phyloP scores from a whole-genome alignment of 2,888 invertebrate species.

The Candidula unifasciata region DNA sequence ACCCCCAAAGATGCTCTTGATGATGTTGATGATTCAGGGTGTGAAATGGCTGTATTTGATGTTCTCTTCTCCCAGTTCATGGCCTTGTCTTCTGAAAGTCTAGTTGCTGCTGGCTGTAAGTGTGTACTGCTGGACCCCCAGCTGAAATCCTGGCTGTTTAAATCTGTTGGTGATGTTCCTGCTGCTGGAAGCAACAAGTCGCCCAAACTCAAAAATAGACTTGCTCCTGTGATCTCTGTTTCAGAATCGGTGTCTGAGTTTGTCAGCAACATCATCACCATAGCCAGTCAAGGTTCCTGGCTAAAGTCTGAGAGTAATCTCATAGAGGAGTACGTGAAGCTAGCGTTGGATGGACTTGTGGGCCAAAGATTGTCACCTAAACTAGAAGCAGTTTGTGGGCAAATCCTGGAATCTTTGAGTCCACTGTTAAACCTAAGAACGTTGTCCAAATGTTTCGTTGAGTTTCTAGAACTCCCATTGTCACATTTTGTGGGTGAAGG shows the following conservation, averaged over 20 bases:
- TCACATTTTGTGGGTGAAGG: not conserved
- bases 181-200: not conserved
- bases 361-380: not conserved
- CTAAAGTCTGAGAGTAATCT: not conserved
- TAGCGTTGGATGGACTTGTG: not conserved
- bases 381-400: not conserved
- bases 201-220: not conserved
- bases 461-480: constrained; percentile 2
- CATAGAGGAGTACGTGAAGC: not conserved
- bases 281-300: not conserved
- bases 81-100: not conserved
- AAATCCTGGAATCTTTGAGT: not conserved
- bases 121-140: constrained; percentile 11
- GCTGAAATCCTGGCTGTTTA: constrained; percentile 20
- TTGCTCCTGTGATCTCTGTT: not conserved
- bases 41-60: not conserved
- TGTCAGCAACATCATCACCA: constrained; percentile 4
- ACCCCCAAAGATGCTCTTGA: not conserved
- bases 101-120: not conserved
- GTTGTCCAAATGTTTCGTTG: constrained; percentile 1
- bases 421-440: not conserved
- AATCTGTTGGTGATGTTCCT: too few species aligned
- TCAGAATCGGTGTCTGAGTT: constrained; percentile 7
- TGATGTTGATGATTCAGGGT: not conserved
- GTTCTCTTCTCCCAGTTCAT: not conserved